Conservation (phyloP, 1,140 invertebrate species). For the Mizuhopecten yessoensis region DNA sequence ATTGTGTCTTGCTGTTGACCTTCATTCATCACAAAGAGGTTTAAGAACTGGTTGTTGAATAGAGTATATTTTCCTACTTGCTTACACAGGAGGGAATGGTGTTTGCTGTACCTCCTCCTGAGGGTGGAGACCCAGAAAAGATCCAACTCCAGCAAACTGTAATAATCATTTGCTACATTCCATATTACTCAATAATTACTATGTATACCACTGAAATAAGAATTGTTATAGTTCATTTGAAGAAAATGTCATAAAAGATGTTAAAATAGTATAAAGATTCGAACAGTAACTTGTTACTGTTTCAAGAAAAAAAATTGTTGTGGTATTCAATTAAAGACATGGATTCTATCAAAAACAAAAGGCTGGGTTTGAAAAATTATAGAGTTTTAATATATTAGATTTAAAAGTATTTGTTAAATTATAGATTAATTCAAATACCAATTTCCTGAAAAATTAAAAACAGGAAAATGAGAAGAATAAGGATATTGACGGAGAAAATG, state of each 20-base stretch:
- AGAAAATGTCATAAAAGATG: too few relatives aligned
- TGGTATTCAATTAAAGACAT: too few relatives aligned
- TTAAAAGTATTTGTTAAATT: background rate
- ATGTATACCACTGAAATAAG: background rate
- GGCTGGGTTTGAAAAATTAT: too few relatives aligned
- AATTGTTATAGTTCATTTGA: too few relatives aligned
- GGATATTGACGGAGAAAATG: background rate
- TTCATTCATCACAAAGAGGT: background rate
- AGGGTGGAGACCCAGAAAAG: background rate
- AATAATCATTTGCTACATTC: background rate
- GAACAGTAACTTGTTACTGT: too few relatives aligned
- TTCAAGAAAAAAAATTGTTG: too few relatives aligned
- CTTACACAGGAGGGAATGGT: background rate
- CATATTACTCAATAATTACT: background rate
- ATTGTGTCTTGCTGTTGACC: background rate
- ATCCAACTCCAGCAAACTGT: background rate
- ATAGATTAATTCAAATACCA: background rate
- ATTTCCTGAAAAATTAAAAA: conserved; percentile 27
- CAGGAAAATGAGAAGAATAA: conserved; percentile 3
- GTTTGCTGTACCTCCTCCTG: conserved; percentile 4
- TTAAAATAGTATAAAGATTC: too few relatives aligned
- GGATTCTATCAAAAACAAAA: too few relatives aligned
- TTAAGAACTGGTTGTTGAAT: background rate
- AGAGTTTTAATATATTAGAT: too few relatives aligned
- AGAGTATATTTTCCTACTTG: background rate